Evolutionary conservation across 2,113 vertebrate genomes (phyloP).

Genomic region (Caracal caracal): DNA sequence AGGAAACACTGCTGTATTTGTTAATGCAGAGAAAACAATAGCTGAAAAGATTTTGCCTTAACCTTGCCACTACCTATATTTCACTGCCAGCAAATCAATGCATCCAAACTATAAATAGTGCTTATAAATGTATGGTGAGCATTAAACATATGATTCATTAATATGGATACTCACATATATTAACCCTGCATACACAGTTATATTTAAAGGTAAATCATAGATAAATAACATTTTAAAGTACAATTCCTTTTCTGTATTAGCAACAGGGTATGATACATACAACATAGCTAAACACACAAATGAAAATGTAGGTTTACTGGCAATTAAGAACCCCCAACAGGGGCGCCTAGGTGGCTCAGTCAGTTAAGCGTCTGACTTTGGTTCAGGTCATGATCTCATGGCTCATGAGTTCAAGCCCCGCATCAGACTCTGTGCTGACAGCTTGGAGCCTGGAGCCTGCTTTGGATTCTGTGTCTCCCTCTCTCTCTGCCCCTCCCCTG

Average conservation of each 20-base stretch:
- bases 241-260: conserved; percentile 23
- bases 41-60: conserved; percentile 62
- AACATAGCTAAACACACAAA: conserved; percentile 1
- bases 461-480: too few relatives aligned
- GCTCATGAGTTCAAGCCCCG: too few relatives aligned
- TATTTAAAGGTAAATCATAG: conserved; percentile 55
- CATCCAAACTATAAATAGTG: conserved; percentile 39
- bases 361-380: too few relatives aligned
- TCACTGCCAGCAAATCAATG: conserved; percentile 55
- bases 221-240: conserved; percentile 40
- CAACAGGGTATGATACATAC: conserved; percentile 44
- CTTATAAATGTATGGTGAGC: conserved; percentile 63
- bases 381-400: too few relatives aligned
- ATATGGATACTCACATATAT: conserved; percentile 48
- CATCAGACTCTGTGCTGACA: too few relatives aligned
- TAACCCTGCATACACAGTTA: background rate
- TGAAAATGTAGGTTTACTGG: conserved; percentile 25
- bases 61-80: conserved; percentile 59
- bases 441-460: too few relatives aligned
- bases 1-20: conserved; percentile 38
- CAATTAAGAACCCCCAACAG: conserved; percentile 11
- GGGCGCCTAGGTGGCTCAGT: too few relatives aligned
- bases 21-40: conserved; percentile 59
- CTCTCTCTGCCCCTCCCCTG: too few relatives aligned
- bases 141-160: conserved; percentile 52